phyloP scores from a whole-genome alignment of 2,888 invertebrate species.

The Amitus sp. region DNA sequence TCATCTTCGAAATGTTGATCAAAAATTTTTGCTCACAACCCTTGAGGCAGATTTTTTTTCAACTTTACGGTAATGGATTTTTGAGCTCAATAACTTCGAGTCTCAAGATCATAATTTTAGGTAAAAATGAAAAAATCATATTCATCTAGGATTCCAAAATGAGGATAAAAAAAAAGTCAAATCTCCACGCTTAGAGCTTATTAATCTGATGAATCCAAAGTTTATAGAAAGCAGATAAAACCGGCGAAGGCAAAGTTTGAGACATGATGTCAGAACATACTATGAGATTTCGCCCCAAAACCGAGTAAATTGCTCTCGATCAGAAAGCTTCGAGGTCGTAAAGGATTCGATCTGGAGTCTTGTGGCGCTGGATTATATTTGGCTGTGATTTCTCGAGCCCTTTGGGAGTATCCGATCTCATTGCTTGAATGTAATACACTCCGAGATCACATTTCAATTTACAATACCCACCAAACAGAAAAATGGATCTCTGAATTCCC shows the following conservation, averaged over 20 bases:
- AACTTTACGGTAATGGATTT: too few relatives aligned
- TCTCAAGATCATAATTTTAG: too few relatives aligned
- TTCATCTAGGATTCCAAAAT: too few relatives aligned
- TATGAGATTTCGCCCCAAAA: conserved; percentile 32
- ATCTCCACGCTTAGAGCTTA: conserved; percentile 6
- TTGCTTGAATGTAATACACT: conserved; percentile 30
- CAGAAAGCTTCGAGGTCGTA: conserved; percentile 38
- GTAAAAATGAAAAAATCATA: too few relatives aligned
- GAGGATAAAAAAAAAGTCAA: too few relatives aligned
- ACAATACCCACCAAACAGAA: conserved; percentile 33
- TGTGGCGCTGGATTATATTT: conserved; percentile 34
- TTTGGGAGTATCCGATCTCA: conserved; percentile 35
- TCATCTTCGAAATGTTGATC: too few relatives aligned
- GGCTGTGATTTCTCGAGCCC: conserved; percentile 28
- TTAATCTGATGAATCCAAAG: conserved; percentile 32
- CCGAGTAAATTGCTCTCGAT: conserved; percentile 38
- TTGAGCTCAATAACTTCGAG: too few relatives aligned
- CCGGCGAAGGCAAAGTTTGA: conserved; percentile 16
- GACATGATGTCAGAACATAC: conserved; percentile 29
- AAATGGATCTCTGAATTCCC: conserved; percentile 23
- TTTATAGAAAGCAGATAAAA: conserved; percentile 29
- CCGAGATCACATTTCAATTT: conserved; percentile 40
- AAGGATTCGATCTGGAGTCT: conserved; percentile 37
- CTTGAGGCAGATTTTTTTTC: too few relatives aligned
- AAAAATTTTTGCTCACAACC: too few relatives aligned